A percentile compares a stretch with the other conserved stretches of the same genome.
Evolutionary conservation across 2,113 vertebrate species (phyloP).

Genomic region (cattle (Bos taurus)): ARS-UCD2.0 NC_037348.1:24921501-24922000

Average conservation of each 20-base stretch:
- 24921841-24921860: background rate
- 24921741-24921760: background rate
- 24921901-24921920: slow-evolving; percentile 11
- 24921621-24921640: background rate
- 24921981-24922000: background rate
- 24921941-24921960: background rate
- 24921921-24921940: background rate
- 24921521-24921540: background rate
- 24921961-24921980: slow-evolving; percentile 27
- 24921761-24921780: background rate
- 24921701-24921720: background rate
- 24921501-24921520: background rate
- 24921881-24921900: slow-evolving; percentile 23
- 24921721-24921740: background rate
- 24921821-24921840: background rate
- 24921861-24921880: background rate
- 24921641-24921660: background rate
- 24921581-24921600: background rate
- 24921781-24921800: background rate
- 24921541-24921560: background rate
- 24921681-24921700: background rate
- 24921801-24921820: background rate
- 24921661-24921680: background rate
- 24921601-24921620: background rate
- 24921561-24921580: background rate